Evolutionary conservation across 2,113 vertebrate genomes (phyloP).

Genomic region (Chaetorhynchus papuensis): DNA sequence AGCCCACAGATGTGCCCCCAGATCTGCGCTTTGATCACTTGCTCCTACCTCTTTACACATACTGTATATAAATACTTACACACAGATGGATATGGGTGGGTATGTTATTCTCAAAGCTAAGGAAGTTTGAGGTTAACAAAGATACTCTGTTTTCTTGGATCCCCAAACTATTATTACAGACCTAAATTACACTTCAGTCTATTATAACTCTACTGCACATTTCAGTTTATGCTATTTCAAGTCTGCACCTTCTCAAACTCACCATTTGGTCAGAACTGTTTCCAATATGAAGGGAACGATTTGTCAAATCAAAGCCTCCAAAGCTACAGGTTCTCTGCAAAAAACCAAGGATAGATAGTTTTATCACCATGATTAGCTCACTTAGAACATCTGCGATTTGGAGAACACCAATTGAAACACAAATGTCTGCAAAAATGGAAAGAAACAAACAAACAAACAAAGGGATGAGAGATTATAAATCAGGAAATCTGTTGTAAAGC

Average conservation of each 20-base stretch:
- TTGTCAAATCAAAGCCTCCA: conserved; percentile 95
- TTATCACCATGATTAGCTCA: not conserved
- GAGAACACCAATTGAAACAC: conserved; percentile 31
- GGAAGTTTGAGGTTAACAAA: conserved; percentile 1
- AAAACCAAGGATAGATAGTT: not conserved
- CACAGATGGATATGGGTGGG: not conserved
- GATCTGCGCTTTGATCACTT: not conserved
- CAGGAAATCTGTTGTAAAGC: conserved; percentile 35
- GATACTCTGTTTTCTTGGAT: conserved; percentile 7
- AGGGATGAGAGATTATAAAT: conserved; percentile 54
- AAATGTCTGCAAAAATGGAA: conserved; percentile 54
- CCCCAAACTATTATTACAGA: conserved; percentile 9
- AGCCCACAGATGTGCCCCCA: not conserved
- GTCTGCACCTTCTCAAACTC: conserved; percentile 60
- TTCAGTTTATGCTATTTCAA: conserved; percentile 24
- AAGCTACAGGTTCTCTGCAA: conserved; percentile 96
- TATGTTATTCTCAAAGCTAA: conserved; percentile 31
- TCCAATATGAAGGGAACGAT: conserved; percentile 90
- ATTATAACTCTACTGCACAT: not conserved
- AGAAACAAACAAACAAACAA: conserved; percentile 5
- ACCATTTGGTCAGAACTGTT: conserved; percentile 81
- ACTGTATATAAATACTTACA: not conserved
- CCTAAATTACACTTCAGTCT: not conserved
- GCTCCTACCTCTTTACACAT: not conserved
- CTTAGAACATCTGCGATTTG: not conserved